phyloP scores from a whole-genome alignment of 2,797 vertebrate genomes.

The Anas georgica region DNA sequence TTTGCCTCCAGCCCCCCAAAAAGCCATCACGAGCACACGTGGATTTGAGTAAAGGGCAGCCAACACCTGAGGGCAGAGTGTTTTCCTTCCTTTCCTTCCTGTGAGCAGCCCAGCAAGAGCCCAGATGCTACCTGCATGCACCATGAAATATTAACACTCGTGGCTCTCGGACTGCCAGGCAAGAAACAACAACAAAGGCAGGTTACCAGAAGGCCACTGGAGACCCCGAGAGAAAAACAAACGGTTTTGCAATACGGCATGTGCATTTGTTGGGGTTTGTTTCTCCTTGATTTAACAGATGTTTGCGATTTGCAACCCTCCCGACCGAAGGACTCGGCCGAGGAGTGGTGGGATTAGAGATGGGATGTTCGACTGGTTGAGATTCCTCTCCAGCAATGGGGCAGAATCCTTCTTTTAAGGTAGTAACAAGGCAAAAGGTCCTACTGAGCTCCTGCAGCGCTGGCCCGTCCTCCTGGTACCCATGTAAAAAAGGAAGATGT shows the following conservation, averaged over 20 bases:
- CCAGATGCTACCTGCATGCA: neutral
- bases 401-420: constrained; percentile 38
- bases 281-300: constrained; percentile 40
- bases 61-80: constrained; percentile 12
- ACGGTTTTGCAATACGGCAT: constrained; percentile 29
- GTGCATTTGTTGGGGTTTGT: constrained; percentile 22
- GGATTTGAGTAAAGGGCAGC: neutral
- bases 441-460: neutral
- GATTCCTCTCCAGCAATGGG: constrained; percentile 23
- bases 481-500: neutral
- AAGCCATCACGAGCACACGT: neutral
- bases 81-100: neutral
- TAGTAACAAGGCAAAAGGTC: neutral
- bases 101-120: neutral
- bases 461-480: neutral
- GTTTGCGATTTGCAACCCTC: constrained; percentile 56
- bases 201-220: neutral
- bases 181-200: neutral
- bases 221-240: neutral
- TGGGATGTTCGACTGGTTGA: constrained; percentile 16
- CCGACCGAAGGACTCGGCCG: neutral
- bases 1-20: neutral
- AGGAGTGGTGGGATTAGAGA: constrained; percentile 38
- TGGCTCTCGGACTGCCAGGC: neutral
- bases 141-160: neutral